Evolutionary conservation across 2,888 invertebrate genomes (phyloP).

Genomic region (Dusona sp.): DNA sequence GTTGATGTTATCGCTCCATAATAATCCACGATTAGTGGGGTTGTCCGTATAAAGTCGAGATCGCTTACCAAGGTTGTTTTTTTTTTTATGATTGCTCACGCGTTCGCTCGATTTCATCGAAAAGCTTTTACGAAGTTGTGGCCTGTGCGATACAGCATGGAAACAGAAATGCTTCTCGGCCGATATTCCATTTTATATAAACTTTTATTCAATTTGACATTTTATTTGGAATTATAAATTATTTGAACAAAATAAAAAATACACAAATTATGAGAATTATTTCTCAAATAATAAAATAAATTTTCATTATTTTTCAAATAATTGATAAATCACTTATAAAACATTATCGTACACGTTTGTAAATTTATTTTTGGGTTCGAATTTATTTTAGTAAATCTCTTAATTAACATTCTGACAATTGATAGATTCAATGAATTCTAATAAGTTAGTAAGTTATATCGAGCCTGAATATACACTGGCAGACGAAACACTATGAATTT

Average conservation of each 20-base stretch:
- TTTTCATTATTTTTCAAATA: neutral
- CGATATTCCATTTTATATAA: neutral
- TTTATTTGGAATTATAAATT: neutral
- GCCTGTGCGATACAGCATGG: neutral
- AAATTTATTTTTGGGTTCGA: neutral
- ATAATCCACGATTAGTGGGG: conserved; percentile 24
- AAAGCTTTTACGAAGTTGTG: conserved; percentile 12
- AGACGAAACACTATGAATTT: neutral
- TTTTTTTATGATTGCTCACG: conserved; percentile 23
- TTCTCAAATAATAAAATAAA: neutral
- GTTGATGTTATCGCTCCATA: conserved; percentile 28
- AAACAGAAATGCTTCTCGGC: neutral
- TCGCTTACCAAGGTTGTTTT: conserved; percentile 17
- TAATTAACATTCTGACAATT: neutral
- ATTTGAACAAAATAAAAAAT: neutral
- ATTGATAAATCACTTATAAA: neutral
- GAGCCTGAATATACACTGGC: neutral
- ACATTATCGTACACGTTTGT: neutral
- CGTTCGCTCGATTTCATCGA: conserved; percentile 8
- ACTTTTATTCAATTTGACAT: neutral
- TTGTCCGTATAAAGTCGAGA: conserved; percentile 5
- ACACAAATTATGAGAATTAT: neutral
- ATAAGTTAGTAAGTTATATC: neutral
- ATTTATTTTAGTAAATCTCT: neutral
- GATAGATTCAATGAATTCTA: neutral